Percentiles rank a stretch among this genome's conserved stretches.
phyloP scores from a whole-genome alignment of 2,888 invertebrate genomes.

The Drosophila neoperkinsi region DNA sequence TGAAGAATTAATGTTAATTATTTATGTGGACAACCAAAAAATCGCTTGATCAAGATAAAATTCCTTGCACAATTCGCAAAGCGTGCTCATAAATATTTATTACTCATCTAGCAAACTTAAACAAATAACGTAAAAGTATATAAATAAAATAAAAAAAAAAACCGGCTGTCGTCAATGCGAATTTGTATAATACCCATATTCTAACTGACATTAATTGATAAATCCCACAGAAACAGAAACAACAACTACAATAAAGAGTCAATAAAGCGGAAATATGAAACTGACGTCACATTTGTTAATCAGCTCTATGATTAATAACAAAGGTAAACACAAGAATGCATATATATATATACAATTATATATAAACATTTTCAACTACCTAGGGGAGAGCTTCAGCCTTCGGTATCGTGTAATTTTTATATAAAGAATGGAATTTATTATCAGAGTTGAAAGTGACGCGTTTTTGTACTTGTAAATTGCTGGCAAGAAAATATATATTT shows the following conservation, averaged over 20 bases:
- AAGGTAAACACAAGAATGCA: conserved; percentile 24
- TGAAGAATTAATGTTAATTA: conserved; percentile 33
- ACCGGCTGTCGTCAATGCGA: conserved; percentile 41
- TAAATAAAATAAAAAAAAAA: conserved; percentile 5
- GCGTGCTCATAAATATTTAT: conserved; percentile 54
- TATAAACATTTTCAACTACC: not conserved
- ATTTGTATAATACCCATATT: conserved; percentile 26
- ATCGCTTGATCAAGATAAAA: conserved; percentile 16
- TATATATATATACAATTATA: not conserved
- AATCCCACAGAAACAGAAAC: conserved; percentile 16
- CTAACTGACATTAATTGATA: conserved; percentile 58
- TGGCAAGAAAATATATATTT: conserved; percentile 26
- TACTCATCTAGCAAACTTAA: conserved; percentile 55
- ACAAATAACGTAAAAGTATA: conserved; percentile 31
- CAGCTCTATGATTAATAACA: conserved; percentile 45
- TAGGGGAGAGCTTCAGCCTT: conserved; percentile 15
- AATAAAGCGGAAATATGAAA: conserved; percentile 45
- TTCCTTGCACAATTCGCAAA: conserved; percentile 23
- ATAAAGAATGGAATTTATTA: conserved; percentile 14
- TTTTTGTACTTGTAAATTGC: conserved; percentile 78
- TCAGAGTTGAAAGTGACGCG: conserved; percentile 24
- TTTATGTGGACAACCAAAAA: conserved; percentile 11
- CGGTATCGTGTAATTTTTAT: conserved; percentile 17
- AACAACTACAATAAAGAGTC: not conserved
- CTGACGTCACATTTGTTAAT: conserved; percentile 68